phyloP scores from a whole-genome alignment of 2,797 vertebrate genomes.

The Artibeus jamaicensis region DNA sequence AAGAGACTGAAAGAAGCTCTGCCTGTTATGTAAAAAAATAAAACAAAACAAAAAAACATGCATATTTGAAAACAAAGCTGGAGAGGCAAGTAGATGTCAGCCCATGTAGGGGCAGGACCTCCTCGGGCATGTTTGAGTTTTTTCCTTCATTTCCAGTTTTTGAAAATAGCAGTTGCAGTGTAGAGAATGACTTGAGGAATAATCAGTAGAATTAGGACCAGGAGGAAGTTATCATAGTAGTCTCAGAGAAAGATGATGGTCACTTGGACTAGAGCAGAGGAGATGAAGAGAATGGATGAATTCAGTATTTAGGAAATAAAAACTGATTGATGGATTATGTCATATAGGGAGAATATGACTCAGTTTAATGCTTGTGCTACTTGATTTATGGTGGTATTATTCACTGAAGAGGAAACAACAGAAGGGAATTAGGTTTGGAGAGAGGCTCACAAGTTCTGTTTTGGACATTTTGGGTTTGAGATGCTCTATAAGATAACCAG shows the following conservation, averaged over 20 bases:
- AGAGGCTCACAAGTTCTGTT: not conserved
- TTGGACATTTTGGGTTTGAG: not conserved
- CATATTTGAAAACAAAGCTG: not conserved
- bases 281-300: not conserved
- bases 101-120: not conserved
- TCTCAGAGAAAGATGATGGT: not conserved
- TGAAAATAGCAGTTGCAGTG: not conserved
- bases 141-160: not conserved
- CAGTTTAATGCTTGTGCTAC: not conserved
- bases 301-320: not conserved
- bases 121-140: not conserved
- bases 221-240: not conserved
- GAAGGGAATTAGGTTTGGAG: not conserved
- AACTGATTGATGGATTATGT: not conserved
- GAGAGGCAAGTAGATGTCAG: not conserved
- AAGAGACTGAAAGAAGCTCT: not conserved
- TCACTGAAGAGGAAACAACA: not conserved
- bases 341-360: not conserved
- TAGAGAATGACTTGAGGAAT: not conserved
- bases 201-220: not conserved
- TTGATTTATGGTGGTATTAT: not conserved
- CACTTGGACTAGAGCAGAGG: not conserved
- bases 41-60: not conserved
- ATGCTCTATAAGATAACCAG: not conserved
- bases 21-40: not conserved